Conservation (phyloP, 2,888 invertebrate species). For the Eristalinus aeneus region DNA sequence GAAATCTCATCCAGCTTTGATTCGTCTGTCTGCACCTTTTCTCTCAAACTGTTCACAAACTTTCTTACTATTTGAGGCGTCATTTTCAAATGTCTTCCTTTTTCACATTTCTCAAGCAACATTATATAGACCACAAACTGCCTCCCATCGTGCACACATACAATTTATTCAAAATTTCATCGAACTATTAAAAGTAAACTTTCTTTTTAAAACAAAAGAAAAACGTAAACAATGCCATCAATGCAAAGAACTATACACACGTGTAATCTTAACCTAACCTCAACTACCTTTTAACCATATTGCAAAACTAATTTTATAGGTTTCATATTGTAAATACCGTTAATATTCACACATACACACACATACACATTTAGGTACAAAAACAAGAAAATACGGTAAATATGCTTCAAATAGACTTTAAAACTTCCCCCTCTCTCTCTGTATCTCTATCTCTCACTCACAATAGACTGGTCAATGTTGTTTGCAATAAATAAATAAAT, state of each 20-base stretch:
- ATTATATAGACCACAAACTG: too few relatives aligned
- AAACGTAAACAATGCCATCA: conserved; percentile 56
- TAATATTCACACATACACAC: conserved; percentile 51
- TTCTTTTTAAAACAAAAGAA: background rate
- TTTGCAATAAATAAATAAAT: conserved; percentile 16
- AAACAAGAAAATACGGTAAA: conserved; percentile 9
- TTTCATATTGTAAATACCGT: conserved; percentile 66
- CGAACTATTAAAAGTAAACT: background rate
- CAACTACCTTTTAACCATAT: conserved; percentile 29
- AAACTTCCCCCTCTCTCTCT: conserved; percentile 29
- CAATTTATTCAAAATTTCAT: background rate
- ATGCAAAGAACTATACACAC: conserved; percentile 40
- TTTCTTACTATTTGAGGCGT: too few relatives aligned
- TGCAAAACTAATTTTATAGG: conserved; percentile 41
- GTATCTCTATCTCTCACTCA: conserved; percentile 41
- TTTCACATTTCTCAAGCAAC: too few relatives aligned
- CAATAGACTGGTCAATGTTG: conserved; percentile 65
- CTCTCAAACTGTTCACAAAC: too few relatives aligned
- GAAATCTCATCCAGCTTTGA: too few relatives aligned
- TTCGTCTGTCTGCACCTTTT: too few relatives aligned
- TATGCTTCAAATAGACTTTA: conserved; percentile 25
- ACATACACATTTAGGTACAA: conserved; percentile 64
- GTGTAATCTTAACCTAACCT: conserved; percentile 16
- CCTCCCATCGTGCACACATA: background rate
- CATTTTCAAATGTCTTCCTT: too few relatives aligned